Base-by-base conservation (phyloP, 2,888 invertebrate species). In the Conistra vaccinii region DNA sequence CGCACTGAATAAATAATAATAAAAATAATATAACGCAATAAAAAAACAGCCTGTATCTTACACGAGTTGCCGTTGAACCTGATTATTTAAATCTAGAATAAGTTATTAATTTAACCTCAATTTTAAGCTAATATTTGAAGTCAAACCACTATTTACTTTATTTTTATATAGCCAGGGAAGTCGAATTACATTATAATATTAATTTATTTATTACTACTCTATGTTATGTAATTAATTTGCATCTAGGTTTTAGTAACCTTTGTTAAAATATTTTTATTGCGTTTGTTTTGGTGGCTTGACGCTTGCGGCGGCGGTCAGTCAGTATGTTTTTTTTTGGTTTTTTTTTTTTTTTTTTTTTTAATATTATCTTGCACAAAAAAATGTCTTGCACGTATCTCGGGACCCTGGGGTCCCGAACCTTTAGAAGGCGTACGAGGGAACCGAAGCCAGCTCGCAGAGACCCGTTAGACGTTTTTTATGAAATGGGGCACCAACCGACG, bases 61-160 rank as follows among this genome's bases (percentile, higher is more conserved):
- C 63, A 79, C 65, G 62, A 70, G 66, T 48, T 66, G 35, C 26
- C 5, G 53, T 60, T 73, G 26, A 69, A 78, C 73, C 7, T 55
- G 53, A 42, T 68, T 73, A 78, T 58, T 68, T 39, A 65, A 73
- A 69, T 79, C 53, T 60, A 80, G 69, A 67, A 32, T 42, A 17
- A 14, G 26, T 60, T 65, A 20, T 17, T 29, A 55, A 69, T 69
- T 69, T 69, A 80, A 80, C 80, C 76, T 80, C 35, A 69, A 17
- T 55, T 63, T 73, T 61, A 39, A 67, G 62, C 26, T 60, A 20
- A 78, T 58, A 14, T 42, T 23, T 48, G 20, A 29, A 51, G 20
- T 32, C 39, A 35, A 26, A 48, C n/a, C 1, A 45, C 29, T 32
- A 55, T 53, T 69, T 26, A 14, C 12, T 53, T 17, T 10, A 4